Evolutionary conservation across 2,113 vertebrate species (phyloP), one percentile per base, ranked within the genome.

Genomic region (Vulpes ferrilata): DNA sequence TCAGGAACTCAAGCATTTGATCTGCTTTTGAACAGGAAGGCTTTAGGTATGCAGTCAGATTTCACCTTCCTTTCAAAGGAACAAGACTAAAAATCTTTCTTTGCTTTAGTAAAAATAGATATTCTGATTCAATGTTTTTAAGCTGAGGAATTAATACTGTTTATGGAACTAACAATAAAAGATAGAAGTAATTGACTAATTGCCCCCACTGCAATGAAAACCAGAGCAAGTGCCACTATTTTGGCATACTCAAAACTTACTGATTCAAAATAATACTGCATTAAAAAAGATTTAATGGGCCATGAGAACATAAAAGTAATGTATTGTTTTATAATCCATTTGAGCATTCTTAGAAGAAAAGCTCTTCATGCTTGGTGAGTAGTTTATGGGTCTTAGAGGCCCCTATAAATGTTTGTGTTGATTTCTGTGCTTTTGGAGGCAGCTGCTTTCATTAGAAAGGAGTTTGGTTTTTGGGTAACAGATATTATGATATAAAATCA

Each of bases 251-350:
- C 90, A 96, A 96, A 97, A 97, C 25, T 93, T 97, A 98, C 82
- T 98, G 87, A 98, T 97, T 98, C 86, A 97, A 98, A 98, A 87
- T 59, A 98, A 98, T 81, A 95, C 23, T 90, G 43, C 79, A 90
- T 98, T 95, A 95, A 98, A 98, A 98, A 97, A 97, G 48, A 98
- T 98, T 98, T 98, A 98, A 98, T 98, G 96, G 38, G 27, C 92
- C 87, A 16, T 97, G 78, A 97, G 62, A 97, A 96, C 79, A 98
- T 98, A 98, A 98, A 98, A 97, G 89, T 96, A 97, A 98, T 98
- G 43, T 91, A 98, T 98, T 98, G 35, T 96, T 98, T 98, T 97
- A 97, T 95, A 98, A 98, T 53, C 88, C 43, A 93, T 95, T 97
- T 98, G 93, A 67, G 17, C 27, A 95, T 94, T 98, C 89, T 96